phyloP scores from a whole-genome alignment of 23 tunicate genomes.

The Phallusia fumigata region DNA sequence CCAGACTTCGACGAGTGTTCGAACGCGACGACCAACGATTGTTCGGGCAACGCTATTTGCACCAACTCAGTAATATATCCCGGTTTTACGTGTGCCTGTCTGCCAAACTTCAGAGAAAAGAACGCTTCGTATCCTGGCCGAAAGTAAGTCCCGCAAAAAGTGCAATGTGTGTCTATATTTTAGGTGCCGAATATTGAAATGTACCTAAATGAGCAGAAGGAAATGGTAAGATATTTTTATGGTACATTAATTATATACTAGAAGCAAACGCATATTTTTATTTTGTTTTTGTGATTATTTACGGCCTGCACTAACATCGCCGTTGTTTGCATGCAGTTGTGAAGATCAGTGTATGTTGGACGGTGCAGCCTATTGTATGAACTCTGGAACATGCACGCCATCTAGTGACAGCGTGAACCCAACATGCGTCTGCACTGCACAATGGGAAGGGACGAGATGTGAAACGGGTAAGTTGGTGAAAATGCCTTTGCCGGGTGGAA shows the following conservation, averaged over 20 bases:
- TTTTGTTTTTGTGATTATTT: too few relatives aligned
- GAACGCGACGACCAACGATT: conserved; percentile 19
- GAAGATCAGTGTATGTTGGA: conserved; percentile 44
- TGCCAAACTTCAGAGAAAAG: conserved; percentile 36
- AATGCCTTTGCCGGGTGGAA: too few relatives aligned
- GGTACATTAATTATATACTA: too few relatives aligned
- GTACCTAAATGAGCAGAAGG: too few relatives aligned
- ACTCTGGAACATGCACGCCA: conserved; percentile 38
- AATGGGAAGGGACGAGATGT: conserved; percentile 35
- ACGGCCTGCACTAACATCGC: too few relatives aligned
- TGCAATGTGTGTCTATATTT: too few relatives aligned
- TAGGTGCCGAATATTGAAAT: too few relatives aligned
- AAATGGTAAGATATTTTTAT: too few relatives aligned
- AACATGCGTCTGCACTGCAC: conserved; percentile 38
- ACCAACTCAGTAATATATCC: conserved; percentile 16
- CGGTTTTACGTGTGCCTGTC: conserved; percentile 37
- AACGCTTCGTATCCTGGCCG: conserved; percentile 34
- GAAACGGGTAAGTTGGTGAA: not conserved
- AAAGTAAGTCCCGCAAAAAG: conserved; percentile 9
- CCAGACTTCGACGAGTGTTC: conserved; percentile 50
- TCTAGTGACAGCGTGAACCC: conserved; percentile 16
- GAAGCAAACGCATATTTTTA: too few relatives aligned
- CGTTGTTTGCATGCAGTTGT: conserved; percentile 21
- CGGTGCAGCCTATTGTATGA: conserved; percentile 45
- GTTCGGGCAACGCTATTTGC: conserved; percentile 32